Evolutionary conservation across 2,797 vertebrate genomes (phyloP), one percentile per base, ranked within the genome.

Genomic region (Sandelia bainsii): DNA sequence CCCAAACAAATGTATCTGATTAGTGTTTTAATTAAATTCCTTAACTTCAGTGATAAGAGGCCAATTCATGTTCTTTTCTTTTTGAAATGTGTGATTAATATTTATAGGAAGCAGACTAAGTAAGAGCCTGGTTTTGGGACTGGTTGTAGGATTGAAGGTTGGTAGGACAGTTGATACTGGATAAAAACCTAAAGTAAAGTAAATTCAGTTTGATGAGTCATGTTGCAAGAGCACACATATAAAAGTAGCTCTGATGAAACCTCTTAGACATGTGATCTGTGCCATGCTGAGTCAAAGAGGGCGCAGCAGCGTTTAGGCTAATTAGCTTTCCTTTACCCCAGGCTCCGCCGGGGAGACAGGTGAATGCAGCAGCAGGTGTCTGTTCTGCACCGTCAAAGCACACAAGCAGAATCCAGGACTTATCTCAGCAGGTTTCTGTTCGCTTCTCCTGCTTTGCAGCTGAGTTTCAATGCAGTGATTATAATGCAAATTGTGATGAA

Each of bases 281-380:
- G 67, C 51, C 59, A 51, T 1, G 64, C 57, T 14, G 50, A 75
- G 62, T 48, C 37, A 52, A 69, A 63, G 39, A 59, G 59, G 89
- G 84, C 2, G 69, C 17, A 45, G 74, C 75, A 16, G 71, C 25
- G 4, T 79, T 87, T 84, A 62, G 3, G 19, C 42, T 75, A 81
- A 83, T 86, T 67, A 77, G 62, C 67, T 68, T 63, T 77, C 74
- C 72, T 77, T 80, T 63, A 67, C 77, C 61, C 3, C 25, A 39
- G 20, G 67, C 80, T 75, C 37, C 0, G n/a, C 34, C 20, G 77
- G 53, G 49, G 58, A 34, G 70, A 58, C 75, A 67, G 78, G 78
- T 72, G 75, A 83, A 62, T 25, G 29, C 54, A 73, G 67, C 85
- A 74, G 77, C 87, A 84, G 84, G 85, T 82, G 81, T 70, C 52